phyloP scores from a whole-genome alignment of 2,888 invertebrate species.

The Doris montereyensis region DNA sequence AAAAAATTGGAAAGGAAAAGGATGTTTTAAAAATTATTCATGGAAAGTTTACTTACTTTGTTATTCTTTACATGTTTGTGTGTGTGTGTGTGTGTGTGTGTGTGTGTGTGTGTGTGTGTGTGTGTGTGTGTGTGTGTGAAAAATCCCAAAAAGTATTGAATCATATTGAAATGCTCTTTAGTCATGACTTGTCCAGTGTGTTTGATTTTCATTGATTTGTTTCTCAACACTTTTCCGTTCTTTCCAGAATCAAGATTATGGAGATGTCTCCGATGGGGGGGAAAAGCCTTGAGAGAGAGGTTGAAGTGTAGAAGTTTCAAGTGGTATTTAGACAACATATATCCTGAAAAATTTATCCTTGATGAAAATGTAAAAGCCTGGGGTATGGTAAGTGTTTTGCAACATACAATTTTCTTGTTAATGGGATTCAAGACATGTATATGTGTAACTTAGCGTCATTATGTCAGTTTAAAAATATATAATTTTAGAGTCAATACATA shows the following conservation, averaged over 20 bases:
- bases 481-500: background rate
- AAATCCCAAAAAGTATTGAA: too few relatives aligned
- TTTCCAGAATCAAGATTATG: conserved; percentile 76
- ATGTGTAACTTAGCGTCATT: background rate
- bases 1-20: too few relatives aligned
- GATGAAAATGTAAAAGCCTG: conserved; percentile 85
- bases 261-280: conserved; percentile 88
- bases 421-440: background rate
- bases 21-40: too few relatives aligned
- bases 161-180: too few relatives aligned
- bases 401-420: background rate
- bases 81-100: too few relatives aligned
- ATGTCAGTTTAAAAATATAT: background rate
- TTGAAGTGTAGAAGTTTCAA: conserved; percentile 90
- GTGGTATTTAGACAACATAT: conserved; percentile 92
- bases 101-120: too few relatives aligned
- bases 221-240: too few relatives aligned
- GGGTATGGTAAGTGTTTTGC: conserved; percentile 75
- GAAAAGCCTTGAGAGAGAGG: conserved; percentile 84
- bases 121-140: too few relatives aligned
- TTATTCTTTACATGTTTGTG: too few relatives aligned
- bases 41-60: too few relatives aligned
- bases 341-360: conserved; percentile 91
- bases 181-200: too few relatives aligned
- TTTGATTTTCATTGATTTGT: too few relatives aligned